Evolutionary conservation across 2,888 invertebrate species (phyloP).

Genomic region (Drosophila engyochracea): DNA sequence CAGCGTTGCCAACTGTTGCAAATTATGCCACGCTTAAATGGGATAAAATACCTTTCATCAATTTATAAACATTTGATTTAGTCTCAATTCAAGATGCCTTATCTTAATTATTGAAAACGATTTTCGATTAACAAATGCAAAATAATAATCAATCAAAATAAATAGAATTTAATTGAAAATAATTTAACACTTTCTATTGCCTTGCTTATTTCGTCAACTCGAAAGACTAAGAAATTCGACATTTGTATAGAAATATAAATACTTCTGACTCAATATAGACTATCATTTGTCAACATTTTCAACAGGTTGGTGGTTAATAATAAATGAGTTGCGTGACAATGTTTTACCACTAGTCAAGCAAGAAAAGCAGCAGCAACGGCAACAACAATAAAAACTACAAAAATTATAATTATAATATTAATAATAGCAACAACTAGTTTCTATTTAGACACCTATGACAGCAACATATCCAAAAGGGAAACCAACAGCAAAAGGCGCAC

Average conservation of each 20-base stretch:
- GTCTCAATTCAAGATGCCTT: background rate
- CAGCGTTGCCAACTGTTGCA: slow-evolving; percentile 58
- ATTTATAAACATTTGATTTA: background rate
- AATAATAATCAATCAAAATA: background rate
- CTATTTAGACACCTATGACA: slow-evolving; percentile 39
- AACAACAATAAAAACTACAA: slow-evolving; percentile 24
- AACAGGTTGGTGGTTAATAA: slow-evolving; percentile 64
- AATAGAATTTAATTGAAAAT: background rate
- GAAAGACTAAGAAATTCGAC: background rate
- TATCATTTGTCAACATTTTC: slow-evolving; percentile 34
- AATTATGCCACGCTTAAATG: slow-evolving; percentile 11
- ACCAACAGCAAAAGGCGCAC: slow-evolving; percentile 20
- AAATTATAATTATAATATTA: slow-evolving; percentile 2
- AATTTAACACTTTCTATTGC: background rate
- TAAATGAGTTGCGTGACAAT: slow-evolving; percentile 42
- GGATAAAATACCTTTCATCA: background rate
- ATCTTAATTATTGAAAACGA: background rate
- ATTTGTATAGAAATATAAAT: slow-evolving; percentile 15
- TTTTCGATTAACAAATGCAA: background rate
- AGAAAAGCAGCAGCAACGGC: slow-evolving; percentile 14
- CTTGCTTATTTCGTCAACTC: background rate
- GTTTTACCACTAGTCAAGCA: slow-evolving; percentile 24
- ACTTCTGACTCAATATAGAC: slow-evolving; percentile 44
- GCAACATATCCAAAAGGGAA: slow-evolving; percentile 43
- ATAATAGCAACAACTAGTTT: slow-evolving; percentile 17